A percentile compares a stretch with the other conserved stretches of the same genome.
Conservation (phyloP, 2,113 vertebrate genomes). For the Embiotoca jacksoni region DNA sequence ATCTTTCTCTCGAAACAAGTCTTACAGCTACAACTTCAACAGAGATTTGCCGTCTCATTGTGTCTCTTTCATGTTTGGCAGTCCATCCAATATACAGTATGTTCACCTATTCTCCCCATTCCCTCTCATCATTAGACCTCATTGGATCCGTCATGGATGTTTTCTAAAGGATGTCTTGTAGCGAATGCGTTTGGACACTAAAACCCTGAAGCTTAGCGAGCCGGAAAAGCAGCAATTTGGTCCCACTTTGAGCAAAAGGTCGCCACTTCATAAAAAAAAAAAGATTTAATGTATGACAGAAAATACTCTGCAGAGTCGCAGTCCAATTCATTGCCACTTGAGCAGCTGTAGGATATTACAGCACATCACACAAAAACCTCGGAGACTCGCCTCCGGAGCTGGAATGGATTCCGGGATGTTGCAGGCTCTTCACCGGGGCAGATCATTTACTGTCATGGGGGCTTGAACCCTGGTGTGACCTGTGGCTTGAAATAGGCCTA, state of each 20-base stretch:
- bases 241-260: conserved; percentile 64
- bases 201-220: conserved; percentile 36
- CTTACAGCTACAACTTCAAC: neutral
- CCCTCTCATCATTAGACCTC: neutral
- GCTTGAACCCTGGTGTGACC: neutral
- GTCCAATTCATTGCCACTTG: conserved; percentile 7
- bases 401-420: neutral
- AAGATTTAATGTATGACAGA: conserved; percentile 53
- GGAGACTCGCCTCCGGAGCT: conserved; percentile 5
- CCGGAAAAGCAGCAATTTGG: conserved; percentile 54
- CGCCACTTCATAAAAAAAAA: conserved; percentile 48
- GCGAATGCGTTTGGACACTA: conserved; percentile 26
- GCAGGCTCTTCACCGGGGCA: neutral
- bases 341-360: conserved; percentile 28
- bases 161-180: neutral
- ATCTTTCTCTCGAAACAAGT: conserved; percentile 17
- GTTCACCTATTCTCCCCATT: neutral
- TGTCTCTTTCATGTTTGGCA: neutral
- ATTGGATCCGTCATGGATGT: neutral
- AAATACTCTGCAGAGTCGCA: conserved; percentile 31
- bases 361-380: neutral
- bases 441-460: conserved; percentile 6
- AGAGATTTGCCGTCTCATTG: neutral
- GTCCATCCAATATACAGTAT: neutral
- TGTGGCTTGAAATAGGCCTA: conserved; percentile 5